These are phyloP conservation scores for Delia radicum DNA, from an alignment of 1,140 invertebrate species.

Conservation along the genomic window DNA sequence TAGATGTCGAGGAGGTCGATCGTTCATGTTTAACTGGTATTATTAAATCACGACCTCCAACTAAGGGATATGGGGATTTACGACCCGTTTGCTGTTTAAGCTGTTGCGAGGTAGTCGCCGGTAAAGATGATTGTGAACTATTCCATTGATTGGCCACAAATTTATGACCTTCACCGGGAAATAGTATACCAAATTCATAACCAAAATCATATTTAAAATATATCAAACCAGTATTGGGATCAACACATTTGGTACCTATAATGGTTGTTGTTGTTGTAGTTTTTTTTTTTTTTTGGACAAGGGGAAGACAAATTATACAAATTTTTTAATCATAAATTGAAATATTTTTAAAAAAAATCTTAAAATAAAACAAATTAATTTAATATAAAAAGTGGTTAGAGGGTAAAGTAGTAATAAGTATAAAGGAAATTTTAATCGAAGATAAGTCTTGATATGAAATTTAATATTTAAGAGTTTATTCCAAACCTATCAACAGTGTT, in stretches of 20 bases:
- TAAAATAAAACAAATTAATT: not conserved
- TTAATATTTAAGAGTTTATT: too few species aligned
- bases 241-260: slow-evolving; percentile 73
- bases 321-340: not conserved
- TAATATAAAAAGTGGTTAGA: not conserved
- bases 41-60: slow-evolving; percentile 45
- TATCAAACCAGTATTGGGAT: slow-evolving; percentile 74
- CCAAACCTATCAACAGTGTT: too few species aligned
- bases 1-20: slow-evolving; percentile 22
- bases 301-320: not conserved
- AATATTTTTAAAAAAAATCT: not conserved
- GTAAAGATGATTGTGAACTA: slow-evolving; percentile 46
- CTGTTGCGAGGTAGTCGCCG: slow-evolving; percentile 55
- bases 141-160: slow-evolving; percentile 56
- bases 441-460: too few species aligned
- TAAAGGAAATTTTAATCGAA: too few species aligned
- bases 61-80: slow-evolving; percentile 44
- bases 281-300: not conserved
- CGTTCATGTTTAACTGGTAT: slow-evolving; percentile 52
- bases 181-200: slow-evolving; percentile 75
- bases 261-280: too few species aligned
- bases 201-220: slow-evolving; percentile 85
- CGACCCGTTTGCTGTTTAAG: slow-evolving; percentile 30
- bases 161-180: slow-evolving; percentile 68
- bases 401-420: not conserved